Base-by-base conservation (phyloP, 1,140 invertebrate genomes). In the Brachionus calyciflorus region DNA sequence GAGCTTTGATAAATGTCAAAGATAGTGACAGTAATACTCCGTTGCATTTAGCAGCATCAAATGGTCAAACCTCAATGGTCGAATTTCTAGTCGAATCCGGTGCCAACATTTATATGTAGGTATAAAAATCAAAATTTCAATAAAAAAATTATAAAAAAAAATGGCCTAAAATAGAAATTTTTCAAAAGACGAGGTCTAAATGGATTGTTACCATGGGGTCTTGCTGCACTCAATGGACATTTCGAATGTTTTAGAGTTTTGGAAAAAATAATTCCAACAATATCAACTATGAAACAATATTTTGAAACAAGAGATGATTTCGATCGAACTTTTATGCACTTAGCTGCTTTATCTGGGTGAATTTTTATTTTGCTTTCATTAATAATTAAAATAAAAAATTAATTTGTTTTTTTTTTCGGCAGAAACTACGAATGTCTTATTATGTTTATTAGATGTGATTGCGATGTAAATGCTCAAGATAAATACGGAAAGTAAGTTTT, bases 221-320 rank as follows among this genome's bases (percentile, higher is more conserved):
- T 89, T 84, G 89, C 89, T 12, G 88, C 88, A 68, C 86, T 89
- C 60, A 87, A 89, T 80, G 89, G 89, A 78, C 84, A 82, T 78
- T 81, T 85, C 24, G 85, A 86, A 79, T 88, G 88, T 79, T 87
- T 87, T 75, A 81, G 85, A 57, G 19, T 75, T 33, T 26, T 55
- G 26, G 69, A 53, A 53, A 17, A 57, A 53, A 41, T 57, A 40
- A 40, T 57, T 37, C 69, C 69, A 41, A 57, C 49, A 3, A 24
- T 53, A 7, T 57, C 75, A 26, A 48, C 24, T 28, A 53, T 60
- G 75, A 77, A 53, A 24, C 53, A 77, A 17, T 69, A 84, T 77
- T 81, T 85, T 46, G 81, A 85, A 77, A 82, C 83, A 10, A 79
- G 82, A 21, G 88, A 89, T 81, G 85, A 87, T 78, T 82, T 79